A percentile compares a stretch with the other conserved stretches of the same genome.
Evolutionary conservation across 2,888 invertebrate species (phyloP).

Genomic region (Agrochola lota): DNA sequence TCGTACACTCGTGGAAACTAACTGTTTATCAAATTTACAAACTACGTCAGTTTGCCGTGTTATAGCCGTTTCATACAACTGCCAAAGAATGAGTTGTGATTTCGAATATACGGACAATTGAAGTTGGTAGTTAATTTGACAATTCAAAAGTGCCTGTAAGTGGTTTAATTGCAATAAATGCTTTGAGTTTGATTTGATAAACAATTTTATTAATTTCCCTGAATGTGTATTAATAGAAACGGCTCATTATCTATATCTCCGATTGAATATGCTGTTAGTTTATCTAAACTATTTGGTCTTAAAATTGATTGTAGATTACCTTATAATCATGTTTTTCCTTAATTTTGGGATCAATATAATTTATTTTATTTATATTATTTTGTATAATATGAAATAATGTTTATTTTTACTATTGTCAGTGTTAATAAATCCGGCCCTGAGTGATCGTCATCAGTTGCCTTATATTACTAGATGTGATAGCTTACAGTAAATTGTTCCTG

Average conservation of each 20-base stretch:
- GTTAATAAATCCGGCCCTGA: slow-evolving; percentile 46
- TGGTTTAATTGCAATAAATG: too few relatives aligned
- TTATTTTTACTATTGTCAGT: slow-evolving; percentile 43
- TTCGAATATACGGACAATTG: too few relatives aligned
- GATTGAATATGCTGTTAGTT: background rate
- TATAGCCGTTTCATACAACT: too few relatives aligned
- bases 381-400: background rate
- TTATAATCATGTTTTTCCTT: background rate
- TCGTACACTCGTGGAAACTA: too few relatives aligned
- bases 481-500: slow-evolving; percentile 48
- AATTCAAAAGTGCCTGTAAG: too few relatives aligned
- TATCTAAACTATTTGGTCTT: background rate
- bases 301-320: background rate
- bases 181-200: too few relatives aligned
- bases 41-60: too few relatives aligned
- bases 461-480: slow-evolving; percentile 67
- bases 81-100: too few relatives aligned
- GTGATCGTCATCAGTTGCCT: slow-evolving; percentile 57
- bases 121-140: too few relatives aligned
- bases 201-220: too few relatives aligned
- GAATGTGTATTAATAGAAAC: background rate
- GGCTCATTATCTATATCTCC: too few relatives aligned
- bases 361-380: background rate
- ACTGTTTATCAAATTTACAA: too few relatives aligned
- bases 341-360: background rate